Conservation (phyloP, 2,113 vertebrate species). For the Ophthalmolycus amberensis region DNA sequence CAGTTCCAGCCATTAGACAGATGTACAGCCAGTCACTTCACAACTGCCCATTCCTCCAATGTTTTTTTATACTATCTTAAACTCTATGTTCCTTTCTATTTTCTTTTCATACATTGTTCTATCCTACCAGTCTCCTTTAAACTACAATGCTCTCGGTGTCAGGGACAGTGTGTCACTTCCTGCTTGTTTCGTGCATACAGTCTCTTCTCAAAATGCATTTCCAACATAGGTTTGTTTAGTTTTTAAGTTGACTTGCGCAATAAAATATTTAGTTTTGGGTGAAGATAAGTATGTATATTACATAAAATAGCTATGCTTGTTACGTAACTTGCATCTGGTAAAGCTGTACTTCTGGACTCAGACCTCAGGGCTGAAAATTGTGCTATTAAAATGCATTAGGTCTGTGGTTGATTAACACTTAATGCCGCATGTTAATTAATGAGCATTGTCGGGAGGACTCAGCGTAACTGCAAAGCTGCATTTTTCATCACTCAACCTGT, state of each 20-base stretch:
- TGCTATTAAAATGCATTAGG: not conserved
- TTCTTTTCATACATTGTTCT: not conserved
- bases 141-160: too few relatives aligned
- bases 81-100: not conserved
- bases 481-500: not conserved
- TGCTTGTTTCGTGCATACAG: too few relatives aligned
- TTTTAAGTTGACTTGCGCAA: too few relatives aligned
- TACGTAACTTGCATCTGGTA: not conserved
- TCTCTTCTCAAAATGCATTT: not conserved
- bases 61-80: not conserved
- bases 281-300: not conserved
- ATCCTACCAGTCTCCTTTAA: not conserved
- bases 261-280: not conserved
- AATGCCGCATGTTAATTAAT: too few relatives aligned
- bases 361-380: not conserved
- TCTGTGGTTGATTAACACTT: not conserved
- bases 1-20: conserved; percentile 61
- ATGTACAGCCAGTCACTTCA: conserved; percentile 20
- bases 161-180: too few relatives aligned
- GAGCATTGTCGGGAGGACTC: not conserved
- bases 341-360: not conserved
- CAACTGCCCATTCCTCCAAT: not conserved
- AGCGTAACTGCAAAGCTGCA: too few relatives aligned
- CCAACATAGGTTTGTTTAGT: not conserved
- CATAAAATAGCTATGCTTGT: not conserved